Evolutionary conservation across 2,888 invertebrate genomes (phyloP).

Genomic region (Pollenia labialis): DNA sequence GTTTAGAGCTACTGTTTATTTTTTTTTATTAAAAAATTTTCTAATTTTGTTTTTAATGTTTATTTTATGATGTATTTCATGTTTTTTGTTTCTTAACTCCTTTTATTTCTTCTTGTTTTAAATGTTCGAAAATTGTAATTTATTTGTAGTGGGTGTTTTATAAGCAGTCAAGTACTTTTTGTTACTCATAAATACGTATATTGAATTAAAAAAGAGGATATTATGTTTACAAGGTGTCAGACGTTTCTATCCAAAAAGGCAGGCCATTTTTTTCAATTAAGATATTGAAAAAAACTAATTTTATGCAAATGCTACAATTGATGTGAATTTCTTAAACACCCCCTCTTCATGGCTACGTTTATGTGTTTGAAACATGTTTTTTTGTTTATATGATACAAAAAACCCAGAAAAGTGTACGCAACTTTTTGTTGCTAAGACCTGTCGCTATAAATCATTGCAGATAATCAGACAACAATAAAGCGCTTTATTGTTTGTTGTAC

Average conservation of each 20-base stretch:
- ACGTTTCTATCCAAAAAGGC: background rate
- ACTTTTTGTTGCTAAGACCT: constrained; percentile 44
- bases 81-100: background rate
- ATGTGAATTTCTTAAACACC: background rate
- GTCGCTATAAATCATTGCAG: constrained; percentile 67
- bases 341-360: background rate
- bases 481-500: constrained; percentile 6
- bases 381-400: background rate
- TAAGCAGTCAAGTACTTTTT: constrained; percentile 38
- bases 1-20: constrained; percentile 16
- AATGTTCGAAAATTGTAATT: background rate
- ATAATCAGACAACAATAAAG: constrained; percentile 55
- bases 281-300: too few relatives aligned
- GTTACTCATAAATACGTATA: constrained; percentile 33
- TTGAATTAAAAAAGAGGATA: constrained; percentile 24
- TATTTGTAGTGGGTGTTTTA: constrained; percentile 64
- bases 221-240: background rate
- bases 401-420: constrained; percentile 33
- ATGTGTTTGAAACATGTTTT: constrained; percentile 18
- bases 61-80: constrained; percentile 51
- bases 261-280: too few relatives aligned
- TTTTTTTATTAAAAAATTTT: constrained; percentile 21
- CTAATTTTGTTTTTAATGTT: constrained; percentile 54
- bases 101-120: constrained; percentile 30
- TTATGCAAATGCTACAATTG: too few relatives aligned